Base-by-base conservation (phyloP, 1,140 invertebrate species). In the Eupeodes corollae region DNA sequence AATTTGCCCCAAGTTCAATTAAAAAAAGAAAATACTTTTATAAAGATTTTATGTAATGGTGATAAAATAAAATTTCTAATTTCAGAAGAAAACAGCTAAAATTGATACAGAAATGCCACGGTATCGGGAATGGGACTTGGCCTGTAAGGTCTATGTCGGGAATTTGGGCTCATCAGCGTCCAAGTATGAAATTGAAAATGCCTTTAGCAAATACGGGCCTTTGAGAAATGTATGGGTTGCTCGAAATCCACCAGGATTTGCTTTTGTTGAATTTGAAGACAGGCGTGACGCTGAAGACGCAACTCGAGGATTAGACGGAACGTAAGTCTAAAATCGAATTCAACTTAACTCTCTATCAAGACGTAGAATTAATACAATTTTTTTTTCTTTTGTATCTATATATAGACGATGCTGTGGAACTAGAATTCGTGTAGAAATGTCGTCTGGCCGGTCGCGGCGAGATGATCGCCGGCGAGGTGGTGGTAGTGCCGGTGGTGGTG, bases 101-200 rank as follows among this genome's bases (percentile, higher is more conserved):
- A 26, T 26, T 26, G 21, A 26, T 26, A 5, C 21, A 3, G 8
- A 26, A 26, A 80, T 80, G 80, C 82, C 81, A 52, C 78, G 86
- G 51, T 89, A 88, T 70, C 79, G 88, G 48, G 88, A 92, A 69
- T 93, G 90, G 88, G 88, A 91, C 64, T 71, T 92, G 34, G 88
- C 91, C 16, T 96, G 91, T 70, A 99, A 99, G 73, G 91, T 99
- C 1, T 99, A 99, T 68, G 90, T 99, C n/a, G 96, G 96, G 16
- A 96, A 97, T 71, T 74, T 99, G 34, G 88, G 88, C 10, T 89
- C 84, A 44, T 88, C 87, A 59, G 88, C 88, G 10, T 90, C 89
- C 46, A 91, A 91, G 73, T 84, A 88, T 69, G 89, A 92, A 71
- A 86, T 92, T 52, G 89, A 93, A 70, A 86, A 84, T 63, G 82